phyloP scores from a whole-genome alignment of 2,113 vertebrate genomes.

The Numida meleagris region DNA sequence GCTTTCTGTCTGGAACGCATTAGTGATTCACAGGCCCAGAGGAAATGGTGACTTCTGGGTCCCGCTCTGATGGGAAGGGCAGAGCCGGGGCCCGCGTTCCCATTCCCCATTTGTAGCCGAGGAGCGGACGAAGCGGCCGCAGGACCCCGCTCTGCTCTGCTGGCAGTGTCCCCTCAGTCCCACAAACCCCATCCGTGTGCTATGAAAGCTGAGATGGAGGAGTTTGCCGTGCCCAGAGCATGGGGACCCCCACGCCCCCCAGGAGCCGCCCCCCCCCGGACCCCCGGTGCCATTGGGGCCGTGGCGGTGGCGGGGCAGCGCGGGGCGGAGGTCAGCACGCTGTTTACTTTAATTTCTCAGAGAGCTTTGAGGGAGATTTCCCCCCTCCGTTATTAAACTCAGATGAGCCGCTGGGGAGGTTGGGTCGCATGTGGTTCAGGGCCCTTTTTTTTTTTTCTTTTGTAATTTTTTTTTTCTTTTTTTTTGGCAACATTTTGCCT shows the following conservation, averaged over 20 bases:
- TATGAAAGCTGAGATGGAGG: not conserved
- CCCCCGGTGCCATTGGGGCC: conserved; percentile 2
- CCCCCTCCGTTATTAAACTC: conserved; percentile 74
- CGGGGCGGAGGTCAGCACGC: conserved; percentile 54
- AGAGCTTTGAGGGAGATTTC: conserved; percentile 75
- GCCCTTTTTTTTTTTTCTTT: not conserved
- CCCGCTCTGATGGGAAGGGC: conserved; percentile 21
- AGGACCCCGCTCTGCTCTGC: not conserved
- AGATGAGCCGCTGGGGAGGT: conserved; percentile 72
- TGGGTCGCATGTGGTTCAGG: conserved; percentile 68
- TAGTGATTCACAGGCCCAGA: conserved; percentile 69
- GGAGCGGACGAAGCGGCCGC: not conserved
- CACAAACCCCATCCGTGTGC: not conserved
- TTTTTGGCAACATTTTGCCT: not conserved
- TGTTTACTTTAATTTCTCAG: conserved; percentile 78
- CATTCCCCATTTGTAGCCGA: conserved; percentile 6
- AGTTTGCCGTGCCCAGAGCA: not conserved
- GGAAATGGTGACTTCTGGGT: conserved; percentile 63
- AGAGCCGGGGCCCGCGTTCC: not conserved
- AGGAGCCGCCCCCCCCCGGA: not conserved
- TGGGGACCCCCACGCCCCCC: too few relatives aligned
- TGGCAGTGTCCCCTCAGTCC: not conserved
- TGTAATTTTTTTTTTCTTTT: not conserved
- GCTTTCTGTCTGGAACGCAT: conserved; percentile 71
- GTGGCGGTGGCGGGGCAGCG: conserved; percentile 57